Conservation (phyloP, 2,113 vertebrate species). For the Hemichromis elongatus region DNA sequence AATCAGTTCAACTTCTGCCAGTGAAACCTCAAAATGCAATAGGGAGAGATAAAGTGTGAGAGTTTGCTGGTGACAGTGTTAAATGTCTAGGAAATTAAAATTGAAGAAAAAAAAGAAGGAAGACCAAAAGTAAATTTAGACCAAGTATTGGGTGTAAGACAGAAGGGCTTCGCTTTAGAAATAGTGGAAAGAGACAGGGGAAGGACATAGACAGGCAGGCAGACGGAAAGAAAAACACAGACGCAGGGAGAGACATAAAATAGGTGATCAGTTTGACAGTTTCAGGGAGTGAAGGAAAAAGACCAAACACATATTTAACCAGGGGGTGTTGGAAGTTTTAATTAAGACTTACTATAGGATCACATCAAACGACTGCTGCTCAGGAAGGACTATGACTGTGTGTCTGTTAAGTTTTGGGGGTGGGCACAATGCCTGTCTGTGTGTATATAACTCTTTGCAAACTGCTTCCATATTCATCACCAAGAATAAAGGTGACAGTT, state of each 20-base stretch:
- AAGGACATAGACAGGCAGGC: constrained; percentile 30
- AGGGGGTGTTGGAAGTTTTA: constrained; percentile 49
- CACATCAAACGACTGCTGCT: constrained; percentile 60
- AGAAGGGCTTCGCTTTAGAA: constrained; percentile 18
- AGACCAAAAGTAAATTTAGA: constrained; percentile 21
- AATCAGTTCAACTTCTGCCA: neutral
- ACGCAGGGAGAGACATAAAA: constrained; percentile 8
- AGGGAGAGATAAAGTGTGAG: neutral
- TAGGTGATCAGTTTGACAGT: constrained; percentile 34
- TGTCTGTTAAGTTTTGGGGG: neutral
- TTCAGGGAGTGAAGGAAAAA: constrained; percentile 30
- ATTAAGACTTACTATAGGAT: constrained; percentile 59
- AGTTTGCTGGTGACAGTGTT: neutral
- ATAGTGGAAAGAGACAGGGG: neutral
- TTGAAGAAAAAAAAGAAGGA: constrained; percentile 21
- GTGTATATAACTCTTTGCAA: constrained; percentile 27
- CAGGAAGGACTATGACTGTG: constrained; percentile 13
- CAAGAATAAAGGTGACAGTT: constrained; percentile 30
- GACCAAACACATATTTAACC: constrained; percentile 40
- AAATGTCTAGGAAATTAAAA: constrained; percentile 24
- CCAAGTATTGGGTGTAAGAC: constrained; percentile 16
- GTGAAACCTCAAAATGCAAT: neutral
- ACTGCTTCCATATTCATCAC: constrained; percentile 9
- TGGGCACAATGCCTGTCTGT: constrained; percentile 16
- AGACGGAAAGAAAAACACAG: constrained; percentile 53